These are phyloP conservation scores for Onthophagus sagittarius DNA, from an alignment of 2,888 invertebrate genomes.

Conservation along the genomic window DNA sequence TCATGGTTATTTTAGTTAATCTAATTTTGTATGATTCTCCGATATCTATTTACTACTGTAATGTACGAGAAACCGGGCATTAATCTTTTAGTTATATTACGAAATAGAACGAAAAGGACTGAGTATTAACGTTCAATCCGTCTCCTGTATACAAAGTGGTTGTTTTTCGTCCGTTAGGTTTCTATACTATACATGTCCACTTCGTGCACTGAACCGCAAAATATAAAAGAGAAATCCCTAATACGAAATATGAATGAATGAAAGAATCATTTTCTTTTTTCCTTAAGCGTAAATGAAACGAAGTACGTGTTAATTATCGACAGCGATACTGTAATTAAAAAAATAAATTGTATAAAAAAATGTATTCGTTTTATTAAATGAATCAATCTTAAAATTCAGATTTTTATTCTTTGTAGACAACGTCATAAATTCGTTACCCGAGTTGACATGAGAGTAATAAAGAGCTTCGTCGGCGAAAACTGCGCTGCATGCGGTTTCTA, in stretches of 20 bases:
- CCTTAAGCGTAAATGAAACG: conserved; percentile 6
- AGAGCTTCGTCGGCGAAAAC: not conserved
- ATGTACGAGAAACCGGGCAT: no score
- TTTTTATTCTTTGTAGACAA: not conserved
- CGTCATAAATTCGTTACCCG: conserved; percentile 3
- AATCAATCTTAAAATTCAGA: not conserved
- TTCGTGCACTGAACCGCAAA: not conserved
- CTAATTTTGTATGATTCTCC: no score
- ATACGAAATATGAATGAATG: not conserved
- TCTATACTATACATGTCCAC: not conserved
- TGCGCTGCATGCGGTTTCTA: conserved; percentile 18
- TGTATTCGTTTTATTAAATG: not conserved
- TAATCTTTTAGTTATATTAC: no score
- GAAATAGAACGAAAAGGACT: no score
- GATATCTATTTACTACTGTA: no score
- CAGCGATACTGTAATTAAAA: conserved; percentile 6
- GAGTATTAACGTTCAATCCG: conserved; percentile 1
- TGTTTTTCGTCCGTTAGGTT: not conserved
- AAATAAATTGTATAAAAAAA: conserved; percentile 2
- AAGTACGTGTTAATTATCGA: conserved; percentile 7
- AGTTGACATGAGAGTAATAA: conserved; percentile 6
- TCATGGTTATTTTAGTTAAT: no score
- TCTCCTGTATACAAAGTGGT: conserved; percentile 2
- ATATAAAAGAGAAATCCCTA: not conserved
- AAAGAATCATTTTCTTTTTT: not conserved